A percentile compares a stretch with the other conserved stretches of the same genome.
Evolutionary conservation across 2,888 invertebrate genomes (phyloP).

Genomic region (Biston betularia): DNA sequence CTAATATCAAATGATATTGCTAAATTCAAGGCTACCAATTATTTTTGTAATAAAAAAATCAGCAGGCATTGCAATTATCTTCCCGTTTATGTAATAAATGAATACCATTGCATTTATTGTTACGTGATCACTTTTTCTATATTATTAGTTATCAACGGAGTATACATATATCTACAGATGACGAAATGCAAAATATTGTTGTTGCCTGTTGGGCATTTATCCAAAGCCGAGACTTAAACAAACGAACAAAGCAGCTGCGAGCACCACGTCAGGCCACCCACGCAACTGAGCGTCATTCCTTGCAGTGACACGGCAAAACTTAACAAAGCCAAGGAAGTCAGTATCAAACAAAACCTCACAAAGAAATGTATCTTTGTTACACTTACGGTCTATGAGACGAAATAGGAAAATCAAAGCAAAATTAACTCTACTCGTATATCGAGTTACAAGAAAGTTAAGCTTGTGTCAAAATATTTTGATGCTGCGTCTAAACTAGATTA

Average conservation of each 20-base stretch:
- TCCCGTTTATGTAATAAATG: too few species aligned
- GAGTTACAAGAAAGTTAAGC: too few species aligned
- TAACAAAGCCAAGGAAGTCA: background rate
- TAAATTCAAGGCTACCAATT: too few species aligned
- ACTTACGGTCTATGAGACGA: background rate
- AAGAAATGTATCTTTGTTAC: background rate
- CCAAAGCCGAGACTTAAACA: conserved; percentile 12
- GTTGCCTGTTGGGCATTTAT: conserved; percentile 15
- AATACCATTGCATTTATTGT: too few species aligned
- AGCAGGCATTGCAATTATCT: too few species aligned
- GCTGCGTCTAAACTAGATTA: too few species aligned
- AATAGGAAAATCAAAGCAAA: background rate
- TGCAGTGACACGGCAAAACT: conserved; percentile 4
- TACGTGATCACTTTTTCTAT: too few species aligned
- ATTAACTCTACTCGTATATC: background rate
- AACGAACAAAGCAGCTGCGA: conserved; percentile 7
- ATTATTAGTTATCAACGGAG: background rate
- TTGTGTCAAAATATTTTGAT: too few species aligned
- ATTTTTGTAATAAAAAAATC: too few species aligned
- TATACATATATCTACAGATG: background rate
- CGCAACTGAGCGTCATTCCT: background rate
- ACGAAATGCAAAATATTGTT: background rate
- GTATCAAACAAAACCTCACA: background rate
- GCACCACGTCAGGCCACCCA: background rate
- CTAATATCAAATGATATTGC: too few species aligned